These are phyloP conservation scores for Penaeus indicus DNA, from an alignment of 1,140 invertebrate genomes.

Conservation along the genomic window DNA sequence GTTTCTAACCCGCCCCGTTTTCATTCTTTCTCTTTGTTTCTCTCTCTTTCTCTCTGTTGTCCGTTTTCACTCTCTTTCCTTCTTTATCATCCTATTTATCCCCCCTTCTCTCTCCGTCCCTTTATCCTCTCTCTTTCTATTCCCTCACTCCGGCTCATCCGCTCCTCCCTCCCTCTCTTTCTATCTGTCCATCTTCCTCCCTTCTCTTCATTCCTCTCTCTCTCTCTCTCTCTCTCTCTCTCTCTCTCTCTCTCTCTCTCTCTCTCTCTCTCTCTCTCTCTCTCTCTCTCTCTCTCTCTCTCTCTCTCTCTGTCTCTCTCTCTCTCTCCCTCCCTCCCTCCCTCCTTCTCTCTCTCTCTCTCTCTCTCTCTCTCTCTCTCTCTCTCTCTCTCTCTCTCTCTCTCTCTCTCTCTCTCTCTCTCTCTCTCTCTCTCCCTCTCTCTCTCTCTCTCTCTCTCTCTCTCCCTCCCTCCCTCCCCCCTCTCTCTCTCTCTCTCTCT, in stretches of 20 bases:
- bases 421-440: slow-evolving; percentile 20
- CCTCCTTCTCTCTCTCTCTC: not conserved
- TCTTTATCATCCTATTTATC: not conserved
- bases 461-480: not conserved
- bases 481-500: not conserved
- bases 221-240: not conserved
- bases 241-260: not conserved
- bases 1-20: not conserved
- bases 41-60: not conserved
- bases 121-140: not conserved
- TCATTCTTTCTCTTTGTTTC: not conserved
- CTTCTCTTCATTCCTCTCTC: not conserved
- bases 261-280: not conserved
- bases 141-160: not conserved
- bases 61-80: not conserved
- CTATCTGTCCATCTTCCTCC: not conserved
- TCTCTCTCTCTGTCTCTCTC: not conserved
- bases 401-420: not conserved
- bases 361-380: not conserved
- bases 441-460: slow-evolving; percentile 18
- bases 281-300: not conserved
- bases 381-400: not conserved
- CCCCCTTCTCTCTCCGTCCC: not conserved
- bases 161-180: not conserved
- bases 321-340: not conserved